Percentiles rank a stretch among this genome's conserved stretches.
These are phyloP conservation scores for Chloroceryle inda DNA, from an alignment of 2,797 vertebrate genomes.

Conservation along the genomic window DNA sequence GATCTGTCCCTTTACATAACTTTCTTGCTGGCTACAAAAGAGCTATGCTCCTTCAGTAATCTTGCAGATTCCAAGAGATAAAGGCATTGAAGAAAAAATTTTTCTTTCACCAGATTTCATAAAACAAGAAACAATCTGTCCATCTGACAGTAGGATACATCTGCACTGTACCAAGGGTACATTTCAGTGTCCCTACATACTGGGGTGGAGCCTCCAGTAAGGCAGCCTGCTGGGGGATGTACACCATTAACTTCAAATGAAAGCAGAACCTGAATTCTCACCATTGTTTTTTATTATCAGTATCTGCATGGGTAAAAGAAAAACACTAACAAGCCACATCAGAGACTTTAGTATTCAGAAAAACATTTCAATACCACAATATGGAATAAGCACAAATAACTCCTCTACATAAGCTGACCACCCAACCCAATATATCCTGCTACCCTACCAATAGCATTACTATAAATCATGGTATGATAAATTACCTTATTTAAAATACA, in stretches of 20 bases:
- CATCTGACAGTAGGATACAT: neutral
- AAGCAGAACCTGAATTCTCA: neutral
- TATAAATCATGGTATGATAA: neutral
- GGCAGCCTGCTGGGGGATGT: neutral
- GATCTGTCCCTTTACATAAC: neutral
- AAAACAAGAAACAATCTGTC: neutral
- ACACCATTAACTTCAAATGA: neutral
- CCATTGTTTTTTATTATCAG: neutral
- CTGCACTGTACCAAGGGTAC: neutral
- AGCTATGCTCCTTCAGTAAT: neutral
- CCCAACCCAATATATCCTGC: neutral
- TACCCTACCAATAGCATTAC: neutral
- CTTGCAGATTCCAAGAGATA: neutral
- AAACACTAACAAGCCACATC: neutral
- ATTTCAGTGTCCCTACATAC: neutral
- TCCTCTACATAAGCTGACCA: neutral
- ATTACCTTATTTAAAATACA: neutral
- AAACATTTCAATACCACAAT: neutral
- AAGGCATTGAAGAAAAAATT: neutral
- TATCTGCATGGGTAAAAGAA: neutral
- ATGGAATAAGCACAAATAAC: neutral
- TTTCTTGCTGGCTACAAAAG: neutral
- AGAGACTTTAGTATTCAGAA: neutral
- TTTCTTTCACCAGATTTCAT: neutral
- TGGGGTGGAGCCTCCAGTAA: neutral